Conservation (phyloP, 2,888 invertebrate genomes). For the Rhorus exstirpatorius region DNA sequence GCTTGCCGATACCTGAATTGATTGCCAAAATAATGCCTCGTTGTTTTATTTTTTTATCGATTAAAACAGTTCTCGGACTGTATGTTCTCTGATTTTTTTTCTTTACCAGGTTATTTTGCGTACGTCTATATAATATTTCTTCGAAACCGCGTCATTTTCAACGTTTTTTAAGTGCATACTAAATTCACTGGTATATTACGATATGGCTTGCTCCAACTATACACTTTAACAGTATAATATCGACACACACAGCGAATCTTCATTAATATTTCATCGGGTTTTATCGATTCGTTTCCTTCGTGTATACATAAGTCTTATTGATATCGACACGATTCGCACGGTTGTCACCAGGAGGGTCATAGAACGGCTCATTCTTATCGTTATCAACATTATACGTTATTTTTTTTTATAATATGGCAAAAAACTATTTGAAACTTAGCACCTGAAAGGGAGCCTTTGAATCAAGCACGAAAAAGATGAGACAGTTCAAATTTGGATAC, state of each 20-base stretch:
- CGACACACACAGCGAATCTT: background rate
- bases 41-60: background rate
- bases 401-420: no score
- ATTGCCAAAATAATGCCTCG: background rate
- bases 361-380: background rate
- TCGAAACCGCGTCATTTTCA: background rate
- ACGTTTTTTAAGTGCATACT: background rate
- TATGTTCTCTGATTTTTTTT: no score
- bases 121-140: no score
- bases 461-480: no score
- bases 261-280: conserved; percentile 52
- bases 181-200: background rate
- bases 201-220: background rate
- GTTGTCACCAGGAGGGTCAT: conserved; percentile 1
- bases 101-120: no score
- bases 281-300: conserved; percentile 48
- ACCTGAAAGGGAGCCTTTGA: no score
- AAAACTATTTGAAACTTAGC: no score
- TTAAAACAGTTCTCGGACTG: no score
- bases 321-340: conserved; percentile 35
- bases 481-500: no score
- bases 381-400: no score
- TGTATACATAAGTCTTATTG: conserved; percentile 13
- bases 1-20: background rate
- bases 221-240: background rate